A percentile compares a stretch with the other conserved stretches of the same genome.
These are phyloP conservation scores for Arnoldichthys spilopterus DNA, from an alignment of 2,797 vertebrate species.

Conservation along the genomic window DNA sequence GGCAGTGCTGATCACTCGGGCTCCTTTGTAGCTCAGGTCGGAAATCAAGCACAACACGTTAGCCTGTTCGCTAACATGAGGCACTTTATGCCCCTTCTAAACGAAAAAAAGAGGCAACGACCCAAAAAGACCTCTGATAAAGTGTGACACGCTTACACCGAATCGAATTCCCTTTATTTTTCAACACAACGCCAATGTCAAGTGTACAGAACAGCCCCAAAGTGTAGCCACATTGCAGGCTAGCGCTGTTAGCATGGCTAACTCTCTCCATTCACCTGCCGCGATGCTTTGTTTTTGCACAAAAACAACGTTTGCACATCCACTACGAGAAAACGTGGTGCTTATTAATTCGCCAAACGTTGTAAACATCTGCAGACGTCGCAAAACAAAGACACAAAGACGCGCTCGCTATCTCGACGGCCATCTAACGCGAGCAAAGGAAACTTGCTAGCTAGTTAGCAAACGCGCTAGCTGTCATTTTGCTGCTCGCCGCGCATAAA, in stretches of 20 bases:
- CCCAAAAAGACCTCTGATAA: background rate
- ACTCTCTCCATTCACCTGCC: background rate
- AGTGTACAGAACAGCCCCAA: background rate
- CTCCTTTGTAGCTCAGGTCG: conserved; percentile 8
- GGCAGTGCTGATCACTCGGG: background rate
- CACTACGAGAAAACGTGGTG: background rate
- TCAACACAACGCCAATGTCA: background rate
- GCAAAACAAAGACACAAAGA: no score
- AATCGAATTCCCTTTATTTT: no score
- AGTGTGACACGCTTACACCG: background rate
- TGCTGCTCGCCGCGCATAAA: background rate
- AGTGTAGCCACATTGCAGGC: background rate
- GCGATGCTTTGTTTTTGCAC: background rate
- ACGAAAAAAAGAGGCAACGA: background rate
- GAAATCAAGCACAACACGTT: background rate
- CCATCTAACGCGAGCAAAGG: background rate
- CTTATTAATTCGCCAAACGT: no score
- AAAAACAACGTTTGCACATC: no score
- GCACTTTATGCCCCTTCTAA: background rate
- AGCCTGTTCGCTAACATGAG: background rate
- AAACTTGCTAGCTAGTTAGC: background rate
- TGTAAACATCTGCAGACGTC: no score
- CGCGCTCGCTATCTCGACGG: background rate
- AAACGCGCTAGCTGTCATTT: conserved; percentile 15
- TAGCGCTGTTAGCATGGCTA: conserved; percentile 6